Conservation (phyloP, 2,113 vertebrate species). For the Lagenorhynchus albirostris region DNA sequence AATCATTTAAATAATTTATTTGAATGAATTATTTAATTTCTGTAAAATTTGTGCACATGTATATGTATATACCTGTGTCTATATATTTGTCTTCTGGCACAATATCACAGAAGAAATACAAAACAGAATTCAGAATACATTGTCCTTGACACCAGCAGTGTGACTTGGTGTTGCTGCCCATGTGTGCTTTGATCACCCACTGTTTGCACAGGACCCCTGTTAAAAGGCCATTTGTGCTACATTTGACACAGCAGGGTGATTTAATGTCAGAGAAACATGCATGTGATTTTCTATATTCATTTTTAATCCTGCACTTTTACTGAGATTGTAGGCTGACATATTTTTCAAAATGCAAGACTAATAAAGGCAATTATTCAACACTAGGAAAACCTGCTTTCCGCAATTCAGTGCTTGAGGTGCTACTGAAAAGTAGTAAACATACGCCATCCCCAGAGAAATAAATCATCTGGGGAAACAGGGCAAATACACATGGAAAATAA, state of each 20-base stretch:
- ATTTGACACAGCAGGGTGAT: slow-evolving; percentile 35
- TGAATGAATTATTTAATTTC: slow-evolving; percentile 76
- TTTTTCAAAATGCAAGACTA: slow-evolving; percentile 38
- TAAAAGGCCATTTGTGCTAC: slow-evolving; percentile 61
- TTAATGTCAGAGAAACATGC: slow-evolving; percentile 32
- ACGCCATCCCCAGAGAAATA: slow-evolving; percentile 35
- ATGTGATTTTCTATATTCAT: slow-evolving; percentile 26
- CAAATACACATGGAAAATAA: background rate
- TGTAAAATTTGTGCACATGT: slow-evolving; percentile 69
- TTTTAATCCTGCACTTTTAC: slow-evolving; percentile 61
- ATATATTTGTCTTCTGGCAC: slow-evolving; percentile 46
- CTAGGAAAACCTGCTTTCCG: slow-evolving; percentile 34
- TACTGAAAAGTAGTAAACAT: background rate
- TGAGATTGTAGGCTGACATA: slow-evolving; percentile 31
- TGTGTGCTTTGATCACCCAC: slow-evolving; percentile 62
- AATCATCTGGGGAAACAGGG: slow-evolving; percentile 1
- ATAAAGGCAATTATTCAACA: slow-evolving; percentile 46
- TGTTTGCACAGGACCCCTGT: slow-evolving; percentile 24
- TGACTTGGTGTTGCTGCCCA: slow-evolving; percentile 1
- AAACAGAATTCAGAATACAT: slow-evolving; percentile 53
- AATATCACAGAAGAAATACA: slow-evolving; percentile 8
- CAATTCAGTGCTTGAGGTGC: background rate
- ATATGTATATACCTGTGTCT: slow-evolving; percentile 57
- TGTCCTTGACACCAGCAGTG: slow-evolving; percentile 55
- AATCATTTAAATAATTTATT: slow-evolving; percentile 78